Evolutionary conservation across 2,888 invertebrate genomes (phyloP), one percentile per base, ranked within the genome.

Genomic region (Heliconius aoede): DNA sequence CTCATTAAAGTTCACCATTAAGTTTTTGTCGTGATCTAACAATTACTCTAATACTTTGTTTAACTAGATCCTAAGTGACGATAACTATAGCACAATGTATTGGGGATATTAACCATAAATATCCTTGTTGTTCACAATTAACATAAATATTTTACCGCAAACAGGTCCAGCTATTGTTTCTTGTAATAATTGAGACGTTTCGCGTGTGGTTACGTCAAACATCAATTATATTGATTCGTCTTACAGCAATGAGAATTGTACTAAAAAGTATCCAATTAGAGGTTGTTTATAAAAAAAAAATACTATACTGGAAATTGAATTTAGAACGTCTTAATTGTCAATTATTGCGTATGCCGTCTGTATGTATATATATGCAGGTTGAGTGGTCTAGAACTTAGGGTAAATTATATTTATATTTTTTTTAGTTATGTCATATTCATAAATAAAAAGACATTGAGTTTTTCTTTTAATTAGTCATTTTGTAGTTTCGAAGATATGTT

Each of bases 1-100:
- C 84, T 87, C 88, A 89, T 90, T 87, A 89, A 84, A 86, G 85
- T 84, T 84, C 86, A 85, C 86, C 85, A 85, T 87, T 85, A 84
- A 77, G 68, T 80, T 82, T 84, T 84, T 81, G 81, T 84, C 84
- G 83, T 84, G 84, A 80, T 79, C 76, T 73, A 72, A 77, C 79
- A 82, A 84, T 84, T 82, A 83, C 74, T 78, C 72, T 68, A 73
- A 78, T 79, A 82, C 83, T 82, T 82, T 84, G 84, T 85, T 79
- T 81, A 81, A 81, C 74, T 79, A 77, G 78, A 81, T 79, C 65
- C 67, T 80, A 81, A 81, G 72, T 64, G 68, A 74, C 30, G 69
- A 68, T 78, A 76, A 73, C 74, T 68, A 36, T 61, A 58, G 28
- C 32, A 73, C 73, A 73, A 67, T 80, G 73, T 78, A 74, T 72